Evolutionary conservation across 30 jellyfish, hydroid and myxozoan species (phyloP).

Genomic region (Hydractinia symbiolongicarpus): DNA sequence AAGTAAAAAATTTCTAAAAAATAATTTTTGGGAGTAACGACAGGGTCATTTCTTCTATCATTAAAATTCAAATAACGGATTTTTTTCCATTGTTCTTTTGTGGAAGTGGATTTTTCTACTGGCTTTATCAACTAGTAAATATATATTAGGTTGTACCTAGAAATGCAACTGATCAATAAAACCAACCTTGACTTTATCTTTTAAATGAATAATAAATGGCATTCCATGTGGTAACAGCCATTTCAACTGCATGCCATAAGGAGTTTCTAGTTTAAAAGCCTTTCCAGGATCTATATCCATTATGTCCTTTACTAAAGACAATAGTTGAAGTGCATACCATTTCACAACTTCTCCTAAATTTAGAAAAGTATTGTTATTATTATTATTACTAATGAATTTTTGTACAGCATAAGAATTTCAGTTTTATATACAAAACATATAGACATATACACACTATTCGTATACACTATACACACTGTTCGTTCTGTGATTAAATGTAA

Average conservation of each 20-base stretch:
- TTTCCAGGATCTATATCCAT: slow-evolving; percentile 41
- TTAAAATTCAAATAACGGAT: too few relatives aligned
- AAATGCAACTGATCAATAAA: too few relatives aligned
- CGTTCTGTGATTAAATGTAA: background rate
- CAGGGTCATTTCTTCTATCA: too few relatives aligned
- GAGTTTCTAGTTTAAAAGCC: slow-evolving; percentile 60
- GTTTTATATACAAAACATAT: background rate
- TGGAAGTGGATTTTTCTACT: too few relatives aligned
- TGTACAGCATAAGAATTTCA: background rate
- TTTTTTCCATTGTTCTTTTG: too few relatives aligned
- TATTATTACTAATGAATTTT: background rate
- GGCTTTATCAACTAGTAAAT: too few relatives aligned
- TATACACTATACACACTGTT: background rate
- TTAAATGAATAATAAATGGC: slow-evolving; percentile 79
- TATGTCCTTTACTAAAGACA: slow-evolving; percentile 62
- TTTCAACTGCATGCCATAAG: slow-evolving; percentile 80
- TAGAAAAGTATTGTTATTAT: background rate
- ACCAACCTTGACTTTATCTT: slow-evolving; percentile 69
- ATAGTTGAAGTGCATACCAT: slow-evolving; percentile 75
- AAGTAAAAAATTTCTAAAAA: too few relatives aligned
- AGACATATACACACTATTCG: background rate
- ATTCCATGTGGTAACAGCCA: slow-evolving; percentile 89
- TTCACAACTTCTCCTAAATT: slow-evolving; percentile 49
- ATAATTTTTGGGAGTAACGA: too few relatives aligned
- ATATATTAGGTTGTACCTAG: too few relatives aligned